Evolutionary conservation across 2,797 vertebrate genomes (phyloP).

Genomic region (Pteronotus mesoamericanus): DNA sequence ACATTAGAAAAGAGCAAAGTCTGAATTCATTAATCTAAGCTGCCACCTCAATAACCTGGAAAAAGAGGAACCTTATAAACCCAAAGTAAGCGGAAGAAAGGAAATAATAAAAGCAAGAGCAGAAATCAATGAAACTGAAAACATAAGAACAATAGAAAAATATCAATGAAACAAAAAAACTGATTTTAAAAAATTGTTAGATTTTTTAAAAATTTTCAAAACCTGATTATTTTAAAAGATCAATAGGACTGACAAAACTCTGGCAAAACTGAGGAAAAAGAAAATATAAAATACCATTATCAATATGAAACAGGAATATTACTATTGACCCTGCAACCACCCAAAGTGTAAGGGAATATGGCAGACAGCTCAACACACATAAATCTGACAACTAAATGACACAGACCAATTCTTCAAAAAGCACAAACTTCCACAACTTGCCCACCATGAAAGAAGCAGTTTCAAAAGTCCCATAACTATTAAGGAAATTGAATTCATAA

Average conservation of each 20-base stretch:
- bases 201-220: neutral
- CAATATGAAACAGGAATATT: neutral
- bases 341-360: neutral
- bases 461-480: neutral
- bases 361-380: neutral
- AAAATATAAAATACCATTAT: neutral
- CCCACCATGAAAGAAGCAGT: neutral
- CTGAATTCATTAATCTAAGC: neutral
- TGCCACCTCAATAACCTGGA: neutral
- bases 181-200: neutral
- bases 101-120: slow-evolving; percentile 20
- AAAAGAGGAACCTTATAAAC: neutral
- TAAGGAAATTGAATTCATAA: neutral
- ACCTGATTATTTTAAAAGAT: neutral
- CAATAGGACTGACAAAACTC: neutral
- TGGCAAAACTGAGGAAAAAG: neutral
- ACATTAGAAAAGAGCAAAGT: neutral
- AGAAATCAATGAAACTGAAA: neutral
- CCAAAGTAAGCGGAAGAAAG: neutral
- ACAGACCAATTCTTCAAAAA: neutral
- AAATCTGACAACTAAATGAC: neutral
- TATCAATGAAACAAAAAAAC: neutral
- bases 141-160: neutral
- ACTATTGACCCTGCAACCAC: neutral
- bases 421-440: neutral